A percentile compares a stretch with the other conserved stretches of the same genome.
Conservation (phyloP, 2,888 invertebrate species). For the Trachelus troglodyta region DNA sequence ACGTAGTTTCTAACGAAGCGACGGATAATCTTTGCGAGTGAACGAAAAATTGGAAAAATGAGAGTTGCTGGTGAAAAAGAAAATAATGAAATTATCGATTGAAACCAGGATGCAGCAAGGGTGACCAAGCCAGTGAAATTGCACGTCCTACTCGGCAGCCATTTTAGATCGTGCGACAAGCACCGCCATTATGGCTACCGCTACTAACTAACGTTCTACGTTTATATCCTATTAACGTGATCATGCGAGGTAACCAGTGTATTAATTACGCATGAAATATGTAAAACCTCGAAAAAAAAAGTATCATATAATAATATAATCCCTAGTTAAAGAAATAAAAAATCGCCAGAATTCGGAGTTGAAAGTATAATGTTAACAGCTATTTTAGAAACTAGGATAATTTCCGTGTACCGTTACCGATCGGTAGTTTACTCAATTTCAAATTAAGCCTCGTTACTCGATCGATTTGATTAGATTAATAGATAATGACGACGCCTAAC, state of each 20-base stretch:
- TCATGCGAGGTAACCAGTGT: neutral
- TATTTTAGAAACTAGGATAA: slow-evolving; percentile 35
- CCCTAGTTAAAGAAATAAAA: neutral
- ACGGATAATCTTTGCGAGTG: neutral
- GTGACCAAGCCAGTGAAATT: neutral
- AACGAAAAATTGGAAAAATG: neutral
- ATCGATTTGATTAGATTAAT: slow-evolving; percentile 49
- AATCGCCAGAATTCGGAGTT: neutral
- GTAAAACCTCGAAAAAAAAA: neutral
- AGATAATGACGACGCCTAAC: slow-evolving; percentile 39
- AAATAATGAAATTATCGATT: neutral
- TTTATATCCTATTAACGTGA: neutral
- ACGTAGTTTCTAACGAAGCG: neutral
- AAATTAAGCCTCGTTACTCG: slow-evolving; percentile 46
- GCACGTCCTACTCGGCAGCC: neutral
- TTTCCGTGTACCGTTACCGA: slow-evolving; percentile 49
- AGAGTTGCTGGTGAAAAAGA: neutral
- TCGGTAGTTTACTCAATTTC: slow-evolving; percentile 32
- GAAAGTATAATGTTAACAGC: slow-evolving; percentile 35
- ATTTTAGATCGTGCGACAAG: neutral
- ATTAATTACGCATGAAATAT: neutral
- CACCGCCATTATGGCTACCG: neutral
- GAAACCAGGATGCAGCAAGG: neutral
- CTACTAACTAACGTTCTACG: neutral
- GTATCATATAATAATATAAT: neutral